A percentile compares a stretch with the other conserved stretches of the same genome.
phyloP scores from a whole-genome alignment of 53 echinoderm and acorn worm species.

The Holothuria leucospilota region DNA sequence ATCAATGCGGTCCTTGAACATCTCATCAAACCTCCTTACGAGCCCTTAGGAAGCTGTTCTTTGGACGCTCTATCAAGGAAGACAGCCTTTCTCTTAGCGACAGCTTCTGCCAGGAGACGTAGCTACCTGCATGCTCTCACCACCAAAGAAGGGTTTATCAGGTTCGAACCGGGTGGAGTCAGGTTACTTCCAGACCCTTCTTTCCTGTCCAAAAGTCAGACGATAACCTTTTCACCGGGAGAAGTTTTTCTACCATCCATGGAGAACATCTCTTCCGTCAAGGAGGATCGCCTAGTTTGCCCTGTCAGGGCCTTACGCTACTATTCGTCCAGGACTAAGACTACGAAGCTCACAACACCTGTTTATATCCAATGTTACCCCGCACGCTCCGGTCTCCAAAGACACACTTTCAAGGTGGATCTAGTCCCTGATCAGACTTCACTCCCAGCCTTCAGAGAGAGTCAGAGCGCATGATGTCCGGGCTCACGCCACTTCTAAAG shows the following conservation, averaged over 20 bases:
- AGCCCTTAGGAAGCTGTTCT: not conserved
- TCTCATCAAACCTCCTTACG: not conserved
- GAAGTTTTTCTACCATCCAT: not conserved
- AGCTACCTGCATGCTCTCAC: not conserved
- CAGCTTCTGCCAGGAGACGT: not conserved
- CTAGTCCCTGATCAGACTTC: not conserved
- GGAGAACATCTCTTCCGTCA: not conserved
- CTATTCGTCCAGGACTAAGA: not conserved
- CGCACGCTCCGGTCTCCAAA: not conserved
- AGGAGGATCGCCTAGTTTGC: not conserved
- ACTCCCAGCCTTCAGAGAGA: not conserved
- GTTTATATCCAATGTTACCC: not conserved
- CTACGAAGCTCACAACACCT: not conserved
- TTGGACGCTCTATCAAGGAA: not conserved
- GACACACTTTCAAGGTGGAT: not conserved
- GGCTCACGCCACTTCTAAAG: not conserved
- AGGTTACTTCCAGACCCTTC: not conserved
- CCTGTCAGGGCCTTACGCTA: not conserved
- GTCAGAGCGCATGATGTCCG: constrained; percentile 11
- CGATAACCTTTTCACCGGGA: not conserved
- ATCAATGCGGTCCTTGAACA: not conserved
- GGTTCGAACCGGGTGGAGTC: not conserved
- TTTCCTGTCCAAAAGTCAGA: constrained; percentile 15
- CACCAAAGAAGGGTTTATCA: not conserved
- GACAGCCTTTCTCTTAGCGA: not conserved